phyloP scores from a whole-genome alignment of 2,888 invertebrate genomes.

The Megalurothrips usitatus region DNA sequence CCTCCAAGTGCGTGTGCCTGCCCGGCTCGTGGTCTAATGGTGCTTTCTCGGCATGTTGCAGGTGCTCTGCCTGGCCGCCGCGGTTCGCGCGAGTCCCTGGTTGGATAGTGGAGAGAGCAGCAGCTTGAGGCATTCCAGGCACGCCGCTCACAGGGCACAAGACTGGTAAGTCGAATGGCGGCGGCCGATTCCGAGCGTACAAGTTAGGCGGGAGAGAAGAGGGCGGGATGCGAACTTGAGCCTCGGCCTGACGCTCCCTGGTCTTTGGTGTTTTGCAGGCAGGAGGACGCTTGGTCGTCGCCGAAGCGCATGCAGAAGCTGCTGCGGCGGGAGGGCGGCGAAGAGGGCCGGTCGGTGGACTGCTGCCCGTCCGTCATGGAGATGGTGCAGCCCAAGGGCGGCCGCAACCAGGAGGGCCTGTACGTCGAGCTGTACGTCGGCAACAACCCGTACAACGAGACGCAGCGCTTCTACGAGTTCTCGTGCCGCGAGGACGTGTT shows the following conservation, averaged over 20 bases:
- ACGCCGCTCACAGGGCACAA: not conserved
- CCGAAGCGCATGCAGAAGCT: conserved; percentile 62
- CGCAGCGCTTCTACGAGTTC: conserved; percentile 64
- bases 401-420: conserved; percentile 65
- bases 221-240: not conserved
- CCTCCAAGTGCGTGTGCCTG: not conserved
- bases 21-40: not conserved
- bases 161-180: too few relatives aligned
- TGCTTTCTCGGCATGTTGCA: not conserved
- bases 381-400: conserved; percentile 72
- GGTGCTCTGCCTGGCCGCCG: conserved; percentile 23
- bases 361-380: conserved; percentile 78
- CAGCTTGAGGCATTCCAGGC: conserved; percentile 1
- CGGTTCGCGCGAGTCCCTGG: conserved; percentile 10
- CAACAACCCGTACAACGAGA: conserved; percentile 43
- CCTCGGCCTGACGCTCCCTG: not conserved
- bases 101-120: conserved; percentile 1
- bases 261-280: not conserved
- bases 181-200: too few relatives aligned
- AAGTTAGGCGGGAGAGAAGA: too few relatives aligned
- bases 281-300: conserved; percentile 48
- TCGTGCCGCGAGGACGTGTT: conserved; percentile 68
- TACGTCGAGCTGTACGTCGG: conserved; percentile 72
- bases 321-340: conserved; percentile 54
- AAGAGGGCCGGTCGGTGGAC: conserved; percentile 55